Base-by-base conservation (phyloP, 2,888 invertebrate genomes). In the Iselma pallidipennis region DNA sequence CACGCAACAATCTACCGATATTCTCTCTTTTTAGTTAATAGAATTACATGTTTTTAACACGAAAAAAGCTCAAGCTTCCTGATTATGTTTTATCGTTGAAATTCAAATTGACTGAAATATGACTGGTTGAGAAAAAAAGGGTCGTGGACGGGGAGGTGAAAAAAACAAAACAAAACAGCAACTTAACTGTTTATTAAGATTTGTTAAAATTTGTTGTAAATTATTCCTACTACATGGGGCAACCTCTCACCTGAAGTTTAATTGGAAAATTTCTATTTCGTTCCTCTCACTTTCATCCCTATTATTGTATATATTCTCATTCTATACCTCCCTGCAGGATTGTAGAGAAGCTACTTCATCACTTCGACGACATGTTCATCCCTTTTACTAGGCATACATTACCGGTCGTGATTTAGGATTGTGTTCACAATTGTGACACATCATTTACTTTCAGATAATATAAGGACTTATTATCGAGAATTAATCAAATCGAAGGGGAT, bases 371-470 rank as follows among this genome's bases (percentile, higher is more conserved):
- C 60, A 55, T 56, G 51, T 56, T 60, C 51, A 55, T 37, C 37
- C 37, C 37, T 49, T 37, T 60, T 48, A 26, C 26, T 19, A 50
- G 4, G 53, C 42, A 59, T 63, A 60, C 55, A 60, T 68, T 63
- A 61, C 56, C 37, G 37, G 42, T 31, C 45, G 56, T 65, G 68
- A 68, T 68, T 68, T 68, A 68, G 64, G 60, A 58, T 59, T 53
- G 53, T 65, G 55, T 62, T 66, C 62, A 62, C 64, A 66, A 66
- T 63, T 63, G 55, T 59, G 67, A 67, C 68, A 68, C 65, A 62
- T 61, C 66, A 68, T 67, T 68, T 68, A 66, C 64, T 57, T 54
- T 55, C 52, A 58, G 28, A 37, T 61, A 48, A 55, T 57, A 49
- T 55, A 55, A 45, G 49, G 48, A 56, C 52, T 61, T 56, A 61